Base-by-base conservation (phyloP, 1,140 invertebrate genomes). In the Lucilia sericata region DNA sequence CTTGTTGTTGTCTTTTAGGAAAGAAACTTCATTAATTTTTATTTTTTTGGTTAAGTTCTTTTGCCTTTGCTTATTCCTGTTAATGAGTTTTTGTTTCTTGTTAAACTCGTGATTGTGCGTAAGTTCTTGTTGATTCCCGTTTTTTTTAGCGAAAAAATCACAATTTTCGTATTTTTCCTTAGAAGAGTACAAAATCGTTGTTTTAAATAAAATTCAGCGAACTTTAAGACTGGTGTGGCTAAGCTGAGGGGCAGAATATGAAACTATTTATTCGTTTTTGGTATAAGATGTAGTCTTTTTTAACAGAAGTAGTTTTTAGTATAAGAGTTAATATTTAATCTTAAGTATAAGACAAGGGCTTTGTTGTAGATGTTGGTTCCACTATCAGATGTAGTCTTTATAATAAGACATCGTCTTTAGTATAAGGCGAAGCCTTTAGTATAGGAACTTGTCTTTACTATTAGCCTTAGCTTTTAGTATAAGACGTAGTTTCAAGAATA, bases 21-120 rank as follows among this genome's bases (percentile, higher is more conserved):
- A 83, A 75, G 19, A 78, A 83, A 75, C 74, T 83, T 21, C 70
- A 76, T 47, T 83, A 74, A 55, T 75, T 84, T 80, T 82, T 83
- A 42, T 76, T 76, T 49, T 74, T 74, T 12, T 25, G 70, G 70
- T 36, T 5, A 30, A 21, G n/a, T 25, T 17, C 12, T 14, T 42
- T 76, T 21, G 74, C 13, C 30, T 8, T 75, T 75, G 19, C 13
- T 34, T 70, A 88, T 86, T 86, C 25, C 88, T 89, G 87, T 89
- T 89, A 89, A 89, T 89, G 88, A 89, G 88, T 89, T 89, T 89
- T 89, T 86, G 87, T 88, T 42, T 42, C 4, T 42, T 42, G 34
- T 49, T 78, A n/a, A 19, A 76, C 75, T 42, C 75, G n/a, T 49
- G 42, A 36, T 34, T 60, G 21, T 13, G 14, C 75, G 74, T 75